phyloP scores from a whole-genome alignment of 2,888 invertebrate species.

The Rotaria macrura region DNA sequence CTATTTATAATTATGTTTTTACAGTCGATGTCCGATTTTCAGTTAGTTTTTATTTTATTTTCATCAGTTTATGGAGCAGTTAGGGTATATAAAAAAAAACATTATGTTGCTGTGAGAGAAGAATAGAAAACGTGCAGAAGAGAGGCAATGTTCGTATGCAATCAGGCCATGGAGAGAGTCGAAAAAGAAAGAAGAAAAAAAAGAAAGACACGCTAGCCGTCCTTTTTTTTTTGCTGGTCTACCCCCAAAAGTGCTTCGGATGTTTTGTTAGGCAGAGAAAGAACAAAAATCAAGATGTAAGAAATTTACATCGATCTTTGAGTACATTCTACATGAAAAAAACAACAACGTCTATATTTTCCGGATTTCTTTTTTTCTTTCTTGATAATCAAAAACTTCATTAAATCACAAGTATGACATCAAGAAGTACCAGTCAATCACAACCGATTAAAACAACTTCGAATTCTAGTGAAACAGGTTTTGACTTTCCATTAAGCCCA shows the following conservation, averaged over 20 bases:
- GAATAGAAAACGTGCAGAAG: too few relatives aligned
- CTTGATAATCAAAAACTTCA: neutral
- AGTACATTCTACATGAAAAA: neutral
- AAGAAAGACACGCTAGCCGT: neutral
- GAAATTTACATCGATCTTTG: neutral
- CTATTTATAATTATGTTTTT: too few relatives aligned
- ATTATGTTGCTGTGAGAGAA: neutral
- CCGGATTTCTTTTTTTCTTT: neutral
- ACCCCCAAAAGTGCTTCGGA: neutral
- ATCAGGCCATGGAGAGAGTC: neutral
- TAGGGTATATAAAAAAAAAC: neutral
- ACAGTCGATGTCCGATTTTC: too few relatives aligned
- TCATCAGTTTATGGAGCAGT: neutral
- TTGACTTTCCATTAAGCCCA: neutral
- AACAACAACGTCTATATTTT: neutral
- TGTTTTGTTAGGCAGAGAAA: neutral
- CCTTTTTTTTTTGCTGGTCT: neutral
- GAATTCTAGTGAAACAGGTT: neutral
- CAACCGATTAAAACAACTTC: neutral
- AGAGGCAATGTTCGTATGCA: neutral
- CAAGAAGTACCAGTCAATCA: neutral
- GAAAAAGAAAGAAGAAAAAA: neutral
- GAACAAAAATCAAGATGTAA: neutral
- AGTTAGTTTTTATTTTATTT: neutral
- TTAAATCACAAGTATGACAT: neutral